These are phyloP conservation scores for Nymphicus hollandicus DNA, from an alignment of 2,113 vertebrate species.

Conservation along the genomic window DNA sequence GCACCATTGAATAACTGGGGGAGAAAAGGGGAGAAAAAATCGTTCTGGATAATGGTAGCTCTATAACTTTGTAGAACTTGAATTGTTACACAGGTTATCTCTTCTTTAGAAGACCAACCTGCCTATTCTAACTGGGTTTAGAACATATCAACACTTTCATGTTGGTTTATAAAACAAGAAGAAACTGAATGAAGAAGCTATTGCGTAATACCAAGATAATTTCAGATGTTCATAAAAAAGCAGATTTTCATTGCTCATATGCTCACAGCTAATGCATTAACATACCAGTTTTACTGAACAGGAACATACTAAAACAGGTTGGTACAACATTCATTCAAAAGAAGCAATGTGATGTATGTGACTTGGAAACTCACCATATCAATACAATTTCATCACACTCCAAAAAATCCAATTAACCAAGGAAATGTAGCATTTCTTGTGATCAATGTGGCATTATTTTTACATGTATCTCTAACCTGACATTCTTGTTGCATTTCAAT, in stretches of 20 bases:
- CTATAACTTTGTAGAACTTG: neutral
- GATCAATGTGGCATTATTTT: neutral
- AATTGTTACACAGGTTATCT: neutral
- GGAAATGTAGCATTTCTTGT: neutral
- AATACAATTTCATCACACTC: neutral
- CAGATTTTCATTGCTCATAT: neutral
- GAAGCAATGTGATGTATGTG: neutral
- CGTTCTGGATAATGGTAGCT: neutral
- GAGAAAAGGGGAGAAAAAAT: accelerated
- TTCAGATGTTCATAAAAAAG: neutral
- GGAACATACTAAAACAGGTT: neutral
- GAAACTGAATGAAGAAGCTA: neutral
- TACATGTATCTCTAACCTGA: neutral
- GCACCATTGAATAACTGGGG: neutral
- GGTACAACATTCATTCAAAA: neutral
- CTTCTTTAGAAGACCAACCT: neutral
- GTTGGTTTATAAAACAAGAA: neutral
- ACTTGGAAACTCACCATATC: neutral
- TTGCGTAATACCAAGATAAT: neutral
- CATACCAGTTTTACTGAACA: neutral
- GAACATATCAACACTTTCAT: neutral
- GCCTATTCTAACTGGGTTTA: neutral
- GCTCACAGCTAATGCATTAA: neutral
- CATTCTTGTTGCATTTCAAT: neutral
- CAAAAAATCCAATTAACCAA: neutral